Conservation (phyloP, 2,113 vertebrate genomes). For the Hemibagrus wyckioides region DNA sequence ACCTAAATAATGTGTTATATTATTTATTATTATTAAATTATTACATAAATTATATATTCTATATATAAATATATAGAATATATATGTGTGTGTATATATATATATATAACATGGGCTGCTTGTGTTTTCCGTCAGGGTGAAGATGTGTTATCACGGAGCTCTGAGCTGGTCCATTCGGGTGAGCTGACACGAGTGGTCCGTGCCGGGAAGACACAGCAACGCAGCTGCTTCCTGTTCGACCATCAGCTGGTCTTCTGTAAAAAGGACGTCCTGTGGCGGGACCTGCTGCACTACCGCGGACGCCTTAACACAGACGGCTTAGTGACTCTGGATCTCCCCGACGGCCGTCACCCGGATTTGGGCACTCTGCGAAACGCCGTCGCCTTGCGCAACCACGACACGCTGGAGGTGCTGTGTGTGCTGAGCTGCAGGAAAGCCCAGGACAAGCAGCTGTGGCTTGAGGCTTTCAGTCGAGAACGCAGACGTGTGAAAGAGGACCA, state of each 20-base stretch:
- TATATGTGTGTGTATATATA: too few relatives aligned
- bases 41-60: too few relatives aligned
- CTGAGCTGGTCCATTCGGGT: conserved; percentile 93
- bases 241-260: conserved; percentile 96
- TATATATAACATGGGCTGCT: neutral
- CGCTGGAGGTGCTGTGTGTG: conserved; percentile 78
- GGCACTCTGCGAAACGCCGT: conserved; percentile 86
- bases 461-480: conserved; percentile 85
- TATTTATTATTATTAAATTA: too few relatives aligned
- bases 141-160: conserved; percentile 88
- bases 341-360: conserved; percentile 84
- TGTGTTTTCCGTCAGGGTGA: conserved; percentile 75
- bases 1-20: neutral
- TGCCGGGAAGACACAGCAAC: conserved; percentile 92
- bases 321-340: conserved; percentile 80
- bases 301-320: conserved; percentile 85
- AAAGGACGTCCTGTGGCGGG: conserved; percentile 91
- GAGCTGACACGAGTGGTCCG: conserved; percentile 85
- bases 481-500: conserved; percentile 87
- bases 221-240: conserved; percentile 96
- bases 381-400: conserved; percentile 78
- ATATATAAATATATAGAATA: too few relatives aligned
- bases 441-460: conserved; percentile 90
- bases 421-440: conserved; percentile 89
- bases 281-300: conserved; percentile 92